Conservation (phyloP, 2,113 vertebrate genomes). For the Triplophysa dalaica region DNA sequence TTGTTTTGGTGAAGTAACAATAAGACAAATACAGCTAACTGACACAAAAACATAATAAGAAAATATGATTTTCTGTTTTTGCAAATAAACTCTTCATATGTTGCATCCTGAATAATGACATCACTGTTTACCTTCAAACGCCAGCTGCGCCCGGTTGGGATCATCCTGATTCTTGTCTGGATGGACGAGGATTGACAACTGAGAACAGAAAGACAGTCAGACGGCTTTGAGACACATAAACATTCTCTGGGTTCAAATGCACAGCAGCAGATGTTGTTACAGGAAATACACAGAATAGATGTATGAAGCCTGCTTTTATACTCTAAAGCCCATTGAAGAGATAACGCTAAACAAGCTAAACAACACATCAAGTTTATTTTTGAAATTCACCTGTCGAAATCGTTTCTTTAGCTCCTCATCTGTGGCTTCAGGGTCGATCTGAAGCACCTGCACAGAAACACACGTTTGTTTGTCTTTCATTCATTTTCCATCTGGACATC, state of each 20-base stretch:
- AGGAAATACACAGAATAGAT: too few species aligned
- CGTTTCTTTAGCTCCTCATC: constrained; percentile 97
- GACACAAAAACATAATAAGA: too few species aligned
- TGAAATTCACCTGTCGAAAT: constrained; percentile 85
- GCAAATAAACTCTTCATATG: too few species aligned
- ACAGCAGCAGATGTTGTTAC: too few species aligned
- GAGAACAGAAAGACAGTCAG: constrained; percentile 37
- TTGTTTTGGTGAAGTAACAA: too few species aligned
- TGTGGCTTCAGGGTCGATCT: constrained; percentile 95
- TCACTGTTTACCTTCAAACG: constrained; percentile 89
- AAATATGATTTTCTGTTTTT: too few species aligned
- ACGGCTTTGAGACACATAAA: not conserved
- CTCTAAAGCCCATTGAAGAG: too few species aligned
- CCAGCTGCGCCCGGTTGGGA: constrained; percentile 89
- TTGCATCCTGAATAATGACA: not conserved
- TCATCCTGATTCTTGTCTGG: constrained; percentile 98
- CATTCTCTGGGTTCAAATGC: not conserved
- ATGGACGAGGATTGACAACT: constrained; percentile 98
- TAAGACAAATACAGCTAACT: too few species aligned
- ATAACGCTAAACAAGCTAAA: not conserved
- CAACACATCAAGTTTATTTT: not conserved
- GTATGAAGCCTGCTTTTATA: too few species aligned
- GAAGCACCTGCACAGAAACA: constrained; percentile 81
- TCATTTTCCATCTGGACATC: too few species aligned
- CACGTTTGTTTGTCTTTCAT: not conserved